Evolutionary conservation across 2,113 vertebrate species (phyloP), one percentile per base, ranked within the genome.

Genomic region (Isurus oxyrinchus): DNA sequence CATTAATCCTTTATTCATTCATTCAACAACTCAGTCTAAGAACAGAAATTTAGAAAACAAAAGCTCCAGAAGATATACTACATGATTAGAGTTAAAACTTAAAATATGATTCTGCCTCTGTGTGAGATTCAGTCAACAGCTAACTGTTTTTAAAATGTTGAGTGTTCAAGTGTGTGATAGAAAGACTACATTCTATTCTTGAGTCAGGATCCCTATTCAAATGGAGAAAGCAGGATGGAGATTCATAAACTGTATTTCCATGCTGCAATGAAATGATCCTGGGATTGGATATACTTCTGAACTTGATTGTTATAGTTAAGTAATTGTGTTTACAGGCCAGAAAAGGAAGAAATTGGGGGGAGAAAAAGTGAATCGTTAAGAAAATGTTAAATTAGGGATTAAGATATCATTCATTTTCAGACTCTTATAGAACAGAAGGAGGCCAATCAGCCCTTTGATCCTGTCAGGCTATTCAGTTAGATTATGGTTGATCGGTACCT

Each of bases 261-360:
- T 31, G 44, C 19, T 31, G 11, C 40, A 44, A 53, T 19, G 16
- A 69, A 53, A 8, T 53, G 16, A 53, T 72, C 61, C 44, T n/a
- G 3, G 35, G 59, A 63, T 63, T 93, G n/a, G 90, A 93, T n/a
- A 35, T 49, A 63, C 11, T 93, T 94, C 93, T 94, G 93, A 94
- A 67, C 5, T 66, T 94, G 55, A 90, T 31, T 90, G 87, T 57
- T 7, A 31, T 55, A 57, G 3, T 90, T 6, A 90, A 57, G 53
- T 8, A 19, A 90, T 53, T 87, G 49, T 23, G 49, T 40, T 87
- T 57, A 90, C 8, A 31, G 23, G 40, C 35, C 21, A 90, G 53
- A 57, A 40, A 44, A 86, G 19, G 49, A 57, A 81, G 14, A 81
- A 0, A 19, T 40, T 40, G n/a, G 6, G 16, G 16, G 27, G 3